Conservation (phyloP, 2,888 invertebrate genomes). For the Neria commutata region DNA sequence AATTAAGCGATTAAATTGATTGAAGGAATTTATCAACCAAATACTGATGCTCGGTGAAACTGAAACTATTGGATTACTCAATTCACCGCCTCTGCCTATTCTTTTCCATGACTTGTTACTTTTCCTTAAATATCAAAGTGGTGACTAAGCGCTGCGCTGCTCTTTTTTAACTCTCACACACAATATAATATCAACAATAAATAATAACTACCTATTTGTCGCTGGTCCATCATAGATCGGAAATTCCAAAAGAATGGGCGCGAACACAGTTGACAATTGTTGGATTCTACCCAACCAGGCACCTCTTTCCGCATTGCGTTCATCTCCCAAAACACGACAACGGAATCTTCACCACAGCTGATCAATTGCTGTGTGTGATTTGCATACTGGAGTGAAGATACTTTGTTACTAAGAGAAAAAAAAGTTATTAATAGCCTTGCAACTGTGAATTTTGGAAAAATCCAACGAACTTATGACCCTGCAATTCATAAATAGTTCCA, state of each 20-base stretch:
- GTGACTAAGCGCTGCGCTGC: neutral
- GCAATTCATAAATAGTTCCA: constrained; percentile 96
- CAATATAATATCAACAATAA: neutral
- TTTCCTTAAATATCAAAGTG: neutral
- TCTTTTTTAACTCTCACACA: neutral
- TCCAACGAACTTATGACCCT: constrained; percentile 79
- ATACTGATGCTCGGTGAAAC: too few relatives aligned
- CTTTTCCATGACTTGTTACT: too few relatives aligned
- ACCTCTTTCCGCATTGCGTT: constrained; percentile 86
- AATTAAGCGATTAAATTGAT: too few relatives aligned
- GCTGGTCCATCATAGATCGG: constrained; percentile 97
- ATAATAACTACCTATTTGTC: constrained; percentile 72
- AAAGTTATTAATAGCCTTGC: neutral
- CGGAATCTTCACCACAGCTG: constrained; percentile 91
- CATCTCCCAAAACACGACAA: constrained; percentile 96
- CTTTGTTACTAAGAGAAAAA: constrained; percentile 74
- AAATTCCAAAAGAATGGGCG: constrained; percentile 99
- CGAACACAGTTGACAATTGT: constrained; percentile 91
- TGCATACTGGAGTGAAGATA: constrained; percentile 87
- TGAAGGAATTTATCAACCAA: too few relatives aligned
- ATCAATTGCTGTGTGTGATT: constrained; percentile 79
- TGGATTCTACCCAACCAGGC: constrained; percentile 94
- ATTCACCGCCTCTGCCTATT: too few relatives aligned
- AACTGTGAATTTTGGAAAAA: neutral
- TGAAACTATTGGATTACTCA: too few relatives aligned